phyloP scores from a whole-genome alignment of 92 coral and sea anemone species.

The Zoanthus solanderi region DNA sequence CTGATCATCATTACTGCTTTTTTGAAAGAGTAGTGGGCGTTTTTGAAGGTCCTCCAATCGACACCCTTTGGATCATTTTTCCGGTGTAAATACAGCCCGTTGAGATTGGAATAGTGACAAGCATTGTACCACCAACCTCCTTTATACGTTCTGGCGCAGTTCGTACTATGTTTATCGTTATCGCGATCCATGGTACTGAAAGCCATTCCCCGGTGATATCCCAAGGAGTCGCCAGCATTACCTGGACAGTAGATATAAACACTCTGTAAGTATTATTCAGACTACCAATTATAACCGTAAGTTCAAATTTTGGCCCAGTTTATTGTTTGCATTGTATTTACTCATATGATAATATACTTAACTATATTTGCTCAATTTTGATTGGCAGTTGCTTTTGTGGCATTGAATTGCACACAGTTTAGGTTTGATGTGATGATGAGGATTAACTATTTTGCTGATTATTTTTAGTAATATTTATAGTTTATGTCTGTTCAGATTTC shows the following conservation, averaged over 20 bases:
- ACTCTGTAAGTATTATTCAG: not conserved
- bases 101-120: slow-evolving; percentile 8
- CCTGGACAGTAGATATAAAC: not conserved
- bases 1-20: slow-evolving; percentile 42
- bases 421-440: too few species aligned
- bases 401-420: too few species aligned
- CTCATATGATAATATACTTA: too few species aligned
- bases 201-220: not conserved
- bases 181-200: slow-evolving; percentile 12
- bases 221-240: slow-evolving; percentile 6
- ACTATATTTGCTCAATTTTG: too few species aligned
- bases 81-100: not conserved
- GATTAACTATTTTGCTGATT: too few species aligned
- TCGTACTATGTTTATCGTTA: not conserved
- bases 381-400: too few species aligned
- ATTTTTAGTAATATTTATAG: too few species aligned
- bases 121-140: not conserved
- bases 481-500: too few species aligned
- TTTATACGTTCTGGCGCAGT: not conserved
- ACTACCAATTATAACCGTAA: not conserved
- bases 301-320: not conserved
- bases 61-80: not conserved
- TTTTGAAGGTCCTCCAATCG: slow-evolving; percentile 23
- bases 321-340: too few species aligned
- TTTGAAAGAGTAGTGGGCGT: slow-evolving; percentile 31